Conservation (phyloP, 1,140 invertebrate genomes). For the Bombus difficillimus region DNA sequence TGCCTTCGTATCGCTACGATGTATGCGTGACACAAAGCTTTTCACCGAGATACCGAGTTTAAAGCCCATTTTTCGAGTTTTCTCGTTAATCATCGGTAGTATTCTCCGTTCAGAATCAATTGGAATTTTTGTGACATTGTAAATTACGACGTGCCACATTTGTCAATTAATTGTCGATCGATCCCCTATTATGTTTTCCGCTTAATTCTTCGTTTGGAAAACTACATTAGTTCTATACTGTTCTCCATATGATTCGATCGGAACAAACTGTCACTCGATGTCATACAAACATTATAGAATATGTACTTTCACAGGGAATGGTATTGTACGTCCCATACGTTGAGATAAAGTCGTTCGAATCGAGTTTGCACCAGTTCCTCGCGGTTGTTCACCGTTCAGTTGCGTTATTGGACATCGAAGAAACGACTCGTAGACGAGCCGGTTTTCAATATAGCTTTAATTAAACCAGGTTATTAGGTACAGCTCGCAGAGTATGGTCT, state of each 20-base stretch:
- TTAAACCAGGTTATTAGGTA: constrained; percentile 67
- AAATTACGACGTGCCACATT: not conserved
- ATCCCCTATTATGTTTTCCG: not conserved
- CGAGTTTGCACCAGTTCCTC: constrained; percentile 69
- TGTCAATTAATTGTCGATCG: not conserved
- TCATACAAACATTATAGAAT: not conserved
- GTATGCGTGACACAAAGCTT: constrained; percentile 31
- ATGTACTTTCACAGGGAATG: not conserved
- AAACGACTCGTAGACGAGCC: constrained; percentile 30
- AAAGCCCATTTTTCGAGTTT: not conserved
- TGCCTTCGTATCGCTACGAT: not conserved
- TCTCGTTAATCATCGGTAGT: constrained; percentile 12
- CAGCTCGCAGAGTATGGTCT: not conserved
- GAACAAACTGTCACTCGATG: not conserved
- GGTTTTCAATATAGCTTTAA: constrained; percentile 63
- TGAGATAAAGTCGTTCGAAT: constrained; percentile 57
- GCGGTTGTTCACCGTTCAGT: constrained; percentile 35
- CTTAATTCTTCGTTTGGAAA: not conserved
- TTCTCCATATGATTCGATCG: not conserved
- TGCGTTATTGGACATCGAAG: constrained; percentile 70
- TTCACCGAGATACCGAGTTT: constrained; percentile 31
- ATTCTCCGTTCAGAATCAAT: no score
- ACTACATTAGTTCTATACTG: not conserved
- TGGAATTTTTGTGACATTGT: not conserved
- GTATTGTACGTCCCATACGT: constrained; percentile 34